phyloP scores from a whole-genome alignment of 2,113 vertebrate genomes.

The Melospiza melodia region DNA sequence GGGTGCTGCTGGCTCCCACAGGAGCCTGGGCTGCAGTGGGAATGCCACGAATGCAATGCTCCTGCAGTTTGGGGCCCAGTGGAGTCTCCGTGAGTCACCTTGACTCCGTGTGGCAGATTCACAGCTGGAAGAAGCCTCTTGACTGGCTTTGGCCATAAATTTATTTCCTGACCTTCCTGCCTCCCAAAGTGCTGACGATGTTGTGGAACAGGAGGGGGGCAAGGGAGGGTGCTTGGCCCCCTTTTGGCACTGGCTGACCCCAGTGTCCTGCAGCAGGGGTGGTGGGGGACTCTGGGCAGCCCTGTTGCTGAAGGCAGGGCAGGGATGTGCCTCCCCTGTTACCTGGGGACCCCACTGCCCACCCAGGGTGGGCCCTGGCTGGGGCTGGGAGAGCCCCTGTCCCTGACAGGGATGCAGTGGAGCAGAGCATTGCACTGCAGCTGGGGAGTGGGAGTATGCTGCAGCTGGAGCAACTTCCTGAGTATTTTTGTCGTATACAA shows the following conservation, averaged over 20 bases:
- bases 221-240: background rate
- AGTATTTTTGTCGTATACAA: background rate
- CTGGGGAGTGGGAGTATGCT: background rate
- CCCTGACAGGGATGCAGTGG: fast-evolving
- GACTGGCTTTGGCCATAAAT: background rate
- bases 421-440: background rate
- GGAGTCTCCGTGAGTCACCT: fast-evolving
- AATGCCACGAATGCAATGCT: background rate
- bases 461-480: background rate
- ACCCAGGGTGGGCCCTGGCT: background rate
- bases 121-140: background rate
- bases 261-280: background rate
- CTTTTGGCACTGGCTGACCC: background rate
- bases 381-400: background rate
- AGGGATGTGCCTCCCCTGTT: background rate
- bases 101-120: background rate
- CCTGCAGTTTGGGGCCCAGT: background rate
- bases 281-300: background rate
- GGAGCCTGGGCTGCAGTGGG: background rate
- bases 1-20: fast-evolving
- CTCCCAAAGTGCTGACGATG: background rate
- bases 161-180: background rate
- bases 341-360: background rate
- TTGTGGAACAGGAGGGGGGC: background rate
- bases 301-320: fast-evolving